Conservation (phyloP, 2,113 vertebrate genomes). For the Cephalopholis sonnerati region DNA sequence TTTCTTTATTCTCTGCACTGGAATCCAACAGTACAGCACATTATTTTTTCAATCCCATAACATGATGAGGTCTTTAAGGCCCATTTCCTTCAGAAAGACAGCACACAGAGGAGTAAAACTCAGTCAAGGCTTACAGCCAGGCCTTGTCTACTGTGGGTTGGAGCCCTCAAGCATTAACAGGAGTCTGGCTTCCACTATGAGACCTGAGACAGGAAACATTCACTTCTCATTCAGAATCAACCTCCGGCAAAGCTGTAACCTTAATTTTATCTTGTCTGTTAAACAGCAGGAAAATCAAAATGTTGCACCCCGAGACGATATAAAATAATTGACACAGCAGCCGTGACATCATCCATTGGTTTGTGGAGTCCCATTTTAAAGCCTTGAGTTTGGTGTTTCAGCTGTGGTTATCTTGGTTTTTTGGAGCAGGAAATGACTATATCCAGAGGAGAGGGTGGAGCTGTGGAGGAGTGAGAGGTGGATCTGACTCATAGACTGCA, state of each 20-base stretch:
- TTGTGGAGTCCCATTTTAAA: too few species aligned
- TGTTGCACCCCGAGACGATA: too few species aligned
- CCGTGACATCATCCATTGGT: too few species aligned
- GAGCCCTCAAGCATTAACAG: neutral
- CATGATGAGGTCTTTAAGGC: slow-evolving; percentile 7
- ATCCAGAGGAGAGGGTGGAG: too few species aligned
- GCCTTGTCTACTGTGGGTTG: neutral
- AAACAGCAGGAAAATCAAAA: neutral
- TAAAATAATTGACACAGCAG: too few species aligned
- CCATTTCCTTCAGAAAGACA: slow-evolving; percentile 12
- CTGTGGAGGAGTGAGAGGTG: too few species aligned
- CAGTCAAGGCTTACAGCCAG: neutral
- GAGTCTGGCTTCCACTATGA: neutral
- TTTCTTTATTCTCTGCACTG: neutral
- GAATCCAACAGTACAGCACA: neutral
- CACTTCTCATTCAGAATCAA: neutral
- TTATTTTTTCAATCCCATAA: neutral
- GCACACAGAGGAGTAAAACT: neutral
- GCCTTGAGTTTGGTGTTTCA: too few species aligned
- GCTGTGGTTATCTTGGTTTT: too few species aligned
- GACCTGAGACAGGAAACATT: neutral
- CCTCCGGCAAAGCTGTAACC: neutral
- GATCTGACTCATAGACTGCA: too few species aligned
- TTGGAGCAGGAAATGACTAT: too few species aligned
- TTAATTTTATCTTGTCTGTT: neutral